A percentile compares a stretch with the other conserved stretches of the same genome.
Evolutionary conservation across 1,140 invertebrate genomes (phyloP).

Genomic region (Augochlora pura): DNA sequence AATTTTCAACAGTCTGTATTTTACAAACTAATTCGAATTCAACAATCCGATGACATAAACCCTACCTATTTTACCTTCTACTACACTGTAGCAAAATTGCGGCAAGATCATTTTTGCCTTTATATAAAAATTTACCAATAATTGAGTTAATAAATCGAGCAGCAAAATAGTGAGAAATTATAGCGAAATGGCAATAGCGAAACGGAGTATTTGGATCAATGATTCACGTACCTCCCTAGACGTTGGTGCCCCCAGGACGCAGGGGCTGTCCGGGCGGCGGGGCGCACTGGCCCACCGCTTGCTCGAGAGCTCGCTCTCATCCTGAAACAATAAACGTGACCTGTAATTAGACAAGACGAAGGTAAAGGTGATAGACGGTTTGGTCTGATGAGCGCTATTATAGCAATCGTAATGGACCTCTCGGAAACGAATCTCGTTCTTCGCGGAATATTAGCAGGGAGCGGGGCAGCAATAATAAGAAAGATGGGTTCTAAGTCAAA

Average conservation of each 20-base stretch:
- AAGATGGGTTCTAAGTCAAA: background rate
- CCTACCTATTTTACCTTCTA: too few relatives aligned
- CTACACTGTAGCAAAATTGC: too few relatives aligned
- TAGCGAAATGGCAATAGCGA: too few relatives aligned
- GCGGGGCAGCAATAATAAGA: background rate
- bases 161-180: too few relatives aligned
- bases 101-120: too few relatives aligned
- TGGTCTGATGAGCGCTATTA: slow-evolving; percentile 63
- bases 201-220: background rate
- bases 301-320: slow-evolving; percentile 81
- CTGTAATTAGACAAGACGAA: slow-evolving; percentile 67
- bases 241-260: slow-evolving; percentile 78
- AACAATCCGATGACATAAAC: too few relatives aligned
- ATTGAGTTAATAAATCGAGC: too few relatives aligned
- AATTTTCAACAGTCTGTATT: too few relatives aligned
- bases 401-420: slow-evolving; percentile 60
- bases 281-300: slow-evolving; percentile 81
- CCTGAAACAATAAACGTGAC: slow-evolving; percentile 75
- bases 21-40: too few relatives aligned
- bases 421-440: slow-evolving; percentile 54
- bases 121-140: too few relatives aligned
- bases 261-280: slow-evolving; percentile 80
- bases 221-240: slow-evolving; percentile 77
- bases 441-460: slow-evolving; percentile 59
- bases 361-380: slow-evolving; percentile 64